Percentiles rank a stretch among this genome's conserved stretches.
Conservation (phyloP, 2,888 invertebrate species). For the Myopa tessellatipennis region DNA sequence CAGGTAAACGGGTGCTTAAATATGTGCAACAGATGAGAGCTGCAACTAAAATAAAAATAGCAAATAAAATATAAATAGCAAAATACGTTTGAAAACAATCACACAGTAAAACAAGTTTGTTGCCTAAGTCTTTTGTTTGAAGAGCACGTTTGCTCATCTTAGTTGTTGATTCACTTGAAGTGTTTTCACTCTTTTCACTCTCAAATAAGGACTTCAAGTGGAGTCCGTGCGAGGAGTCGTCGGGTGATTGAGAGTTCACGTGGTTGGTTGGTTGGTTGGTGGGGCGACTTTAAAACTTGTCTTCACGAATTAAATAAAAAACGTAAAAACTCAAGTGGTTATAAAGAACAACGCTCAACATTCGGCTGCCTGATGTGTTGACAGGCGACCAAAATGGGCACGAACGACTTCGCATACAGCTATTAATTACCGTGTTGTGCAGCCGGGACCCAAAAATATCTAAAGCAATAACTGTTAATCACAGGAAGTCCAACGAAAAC, state of each 20-base stretch:
- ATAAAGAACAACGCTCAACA: neutral
- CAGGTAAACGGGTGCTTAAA: neutral
- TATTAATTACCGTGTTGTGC: constrained; percentile 1
- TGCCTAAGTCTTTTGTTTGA: constrained; percentile 24
- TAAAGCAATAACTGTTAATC: constrained; percentile 7
- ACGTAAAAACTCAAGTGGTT: neutral
- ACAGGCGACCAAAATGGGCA: neutral
- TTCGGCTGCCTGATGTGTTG: neutral
- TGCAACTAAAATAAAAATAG: neutral
- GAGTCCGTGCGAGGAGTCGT: too few relatives aligned
- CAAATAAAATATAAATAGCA: too few relatives aligned
- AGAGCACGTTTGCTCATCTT: neutral
- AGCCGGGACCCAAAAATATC: neutral
- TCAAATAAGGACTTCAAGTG: too few relatives aligned
- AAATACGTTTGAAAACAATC: too few relatives aligned
- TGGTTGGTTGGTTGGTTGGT: too few relatives aligned
- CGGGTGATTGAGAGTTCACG: too few relatives aligned
- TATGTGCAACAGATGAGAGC: neutral
- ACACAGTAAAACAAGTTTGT: neutral
- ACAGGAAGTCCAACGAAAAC: neutral
- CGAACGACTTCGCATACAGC: neutral
- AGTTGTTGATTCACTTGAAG: too few relatives aligned
- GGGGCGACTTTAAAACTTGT: too few relatives aligned
- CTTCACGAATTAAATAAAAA: neutral
- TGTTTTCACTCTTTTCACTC: too few relatives aligned